Percentiles rank a stretch among this genome's conserved stretches.
Conservation (phyloP, 2,888 invertebrate genomes). For the Cerastis rubricosa region DNA sequence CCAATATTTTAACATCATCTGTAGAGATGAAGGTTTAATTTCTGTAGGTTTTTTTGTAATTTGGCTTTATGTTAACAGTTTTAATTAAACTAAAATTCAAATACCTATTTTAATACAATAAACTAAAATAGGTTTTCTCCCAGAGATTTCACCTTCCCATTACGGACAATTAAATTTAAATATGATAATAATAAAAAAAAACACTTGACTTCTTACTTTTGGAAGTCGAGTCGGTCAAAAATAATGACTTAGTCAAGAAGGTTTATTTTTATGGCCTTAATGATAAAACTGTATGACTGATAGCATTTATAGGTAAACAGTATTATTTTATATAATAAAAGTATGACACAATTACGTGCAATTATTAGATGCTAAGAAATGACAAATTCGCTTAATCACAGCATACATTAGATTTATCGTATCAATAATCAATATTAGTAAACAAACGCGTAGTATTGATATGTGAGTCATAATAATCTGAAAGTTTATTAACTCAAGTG, state of each 20-base stretch:
- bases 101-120: too few relatives aligned
- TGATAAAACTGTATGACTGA: not conserved
- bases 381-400: not conserved
- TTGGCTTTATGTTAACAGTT: too few relatives aligned
- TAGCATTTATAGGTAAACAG: not conserved
- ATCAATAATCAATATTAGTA: constrained; percentile 19
- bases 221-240: not conserved
- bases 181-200: not conserved
- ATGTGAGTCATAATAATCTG: not conserved
- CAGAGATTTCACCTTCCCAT: too few relatives aligned
- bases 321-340: too few relatives aligned
- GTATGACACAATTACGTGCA: not conserved
- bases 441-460: constrained; percentile 11
- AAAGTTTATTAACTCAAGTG: not conserved
- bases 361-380: not conserved
- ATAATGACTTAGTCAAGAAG: not conserved
- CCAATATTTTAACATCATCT: too few relatives aligned
- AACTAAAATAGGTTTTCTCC: too few relatives aligned
- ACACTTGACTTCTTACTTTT: not conserved
- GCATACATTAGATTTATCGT: constrained; percentile 9
- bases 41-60: too few relatives aligned
- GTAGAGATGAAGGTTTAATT: too few relatives aligned
- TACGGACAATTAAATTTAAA: too few relatives aligned
- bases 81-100: too few relatives aligned
- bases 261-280: not conserved